phyloP scores from a whole-genome alignment of 2,888 invertebrate species.

The Dicyrtomina minuta region DNA sequence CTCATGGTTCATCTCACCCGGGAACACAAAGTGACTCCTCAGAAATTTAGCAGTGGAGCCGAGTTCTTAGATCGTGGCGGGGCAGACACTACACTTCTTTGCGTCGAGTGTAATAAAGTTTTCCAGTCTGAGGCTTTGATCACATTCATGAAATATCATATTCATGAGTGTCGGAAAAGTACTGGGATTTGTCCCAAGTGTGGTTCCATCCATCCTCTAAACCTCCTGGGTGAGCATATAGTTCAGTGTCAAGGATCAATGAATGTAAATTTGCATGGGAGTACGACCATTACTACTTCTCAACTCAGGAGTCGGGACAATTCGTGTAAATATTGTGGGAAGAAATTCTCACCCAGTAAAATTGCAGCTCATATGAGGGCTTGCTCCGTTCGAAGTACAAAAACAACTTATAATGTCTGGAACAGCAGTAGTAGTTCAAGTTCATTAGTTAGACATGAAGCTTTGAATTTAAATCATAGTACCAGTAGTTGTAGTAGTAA shows the following conservation, averaged over 20 bases:
- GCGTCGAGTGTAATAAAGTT: conserved; percentile 43
- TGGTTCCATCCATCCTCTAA: conserved; percentile 29
- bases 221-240: conserved; percentile 34
- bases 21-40: conserved; percentile 75
- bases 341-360: conserved; percentile 43
- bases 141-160: conserved; percentile 31
- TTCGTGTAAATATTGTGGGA: conserved; percentile 41
- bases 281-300: conserved; percentile 28
- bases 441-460: background rate
- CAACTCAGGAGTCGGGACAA: conserved; percentile 43
- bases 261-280: conserved; percentile 29
- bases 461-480: background rate
- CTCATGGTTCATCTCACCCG: conserved; percentile 74
- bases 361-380: conserved; percentile 43
- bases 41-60: conserved; percentile 67
- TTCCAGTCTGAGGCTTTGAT: conserved; percentile 30
- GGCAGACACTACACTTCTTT: conserved; percentile 28
- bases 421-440: too few species aligned
- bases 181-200: conserved; percentile 40
- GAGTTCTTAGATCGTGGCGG: conserved; percentile 63
- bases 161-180: conserved; percentile 35
- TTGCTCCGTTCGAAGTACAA: conserved; percentile 36
- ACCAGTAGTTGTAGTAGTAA: background rate
- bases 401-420: conserved; percentile 26
- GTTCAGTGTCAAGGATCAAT: conserved; percentile 28